Conservation (phyloP, 1,140 invertebrate genomes). For the Teleogryllus occipitalis region DNA sequence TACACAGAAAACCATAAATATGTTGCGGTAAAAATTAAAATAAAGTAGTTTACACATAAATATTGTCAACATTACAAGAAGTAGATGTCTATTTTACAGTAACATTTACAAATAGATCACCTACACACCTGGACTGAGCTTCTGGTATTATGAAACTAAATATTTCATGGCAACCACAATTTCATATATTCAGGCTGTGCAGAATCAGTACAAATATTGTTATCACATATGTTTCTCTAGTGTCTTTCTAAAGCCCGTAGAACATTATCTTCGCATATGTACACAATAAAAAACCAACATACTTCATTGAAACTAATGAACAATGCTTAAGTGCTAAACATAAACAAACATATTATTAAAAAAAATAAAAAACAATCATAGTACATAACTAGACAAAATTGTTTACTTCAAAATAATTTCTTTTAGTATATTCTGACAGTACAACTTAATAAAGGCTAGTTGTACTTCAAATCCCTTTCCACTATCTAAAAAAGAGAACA, state of each 20-base stretch:
- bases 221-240: neutral
- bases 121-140: neutral
- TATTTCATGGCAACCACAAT: neutral
- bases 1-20: conserved; percentile 1
- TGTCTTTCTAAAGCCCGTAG: neutral
- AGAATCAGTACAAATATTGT: neutral
- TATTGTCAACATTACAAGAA: neutral
- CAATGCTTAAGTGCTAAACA: neutral
- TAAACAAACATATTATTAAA: neutral
- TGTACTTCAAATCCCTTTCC: neutral
- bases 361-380: neutral
- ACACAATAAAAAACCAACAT: neutral
- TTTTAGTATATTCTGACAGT: neutral
- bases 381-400: neutral
- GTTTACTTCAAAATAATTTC: neutral
- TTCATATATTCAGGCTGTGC: neutral
- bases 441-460: neutral
- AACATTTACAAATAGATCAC: neutral
- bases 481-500: conserved; percentile 1
- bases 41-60: neutral
- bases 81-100: neutral
- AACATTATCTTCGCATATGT: neutral
- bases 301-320: neutral
- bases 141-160: neutral
- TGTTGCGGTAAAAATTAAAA: neutral